A percentile compares a stretch with the other conserved stretches of the same genome.
These are phyloP conservation scores for Eutrigla gurnardus DNA, from an alignment of 2,797 vertebrate genomes.

Conservation along the genomic window DNA sequence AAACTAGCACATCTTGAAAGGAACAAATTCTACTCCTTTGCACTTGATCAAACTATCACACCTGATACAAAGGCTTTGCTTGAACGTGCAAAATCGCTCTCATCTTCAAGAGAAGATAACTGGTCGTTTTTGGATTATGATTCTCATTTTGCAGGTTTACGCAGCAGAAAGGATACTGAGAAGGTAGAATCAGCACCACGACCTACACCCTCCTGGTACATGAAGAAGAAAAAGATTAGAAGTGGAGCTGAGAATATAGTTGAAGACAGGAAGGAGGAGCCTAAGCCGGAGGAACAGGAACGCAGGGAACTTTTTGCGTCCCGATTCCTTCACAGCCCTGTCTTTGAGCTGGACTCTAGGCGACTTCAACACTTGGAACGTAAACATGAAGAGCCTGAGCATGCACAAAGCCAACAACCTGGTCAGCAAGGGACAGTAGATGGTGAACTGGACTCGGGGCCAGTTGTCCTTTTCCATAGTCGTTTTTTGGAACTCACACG, in stretches of 20 bases:
- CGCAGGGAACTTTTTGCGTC: slow-evolving; percentile 96
- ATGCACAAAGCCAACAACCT: slow-evolving; percentile 83
- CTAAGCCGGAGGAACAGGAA: slow-evolving; percentile 96
- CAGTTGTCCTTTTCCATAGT: slow-evolving; percentile 96
- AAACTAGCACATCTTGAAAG: slow-evolving; percentile 92
- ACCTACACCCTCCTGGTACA: slow-evolving; percentile 97
- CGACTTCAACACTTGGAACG: slow-evolving; percentile 95
- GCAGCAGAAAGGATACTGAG: slow-evolving; percentile 96
- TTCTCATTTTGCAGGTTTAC: slow-evolving; percentile 94
- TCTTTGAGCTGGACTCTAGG: slow-evolving; percentile 97
- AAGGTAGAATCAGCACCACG: slow-evolving; percentile 94
- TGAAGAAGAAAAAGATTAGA: slow-evolving; percentile 98
- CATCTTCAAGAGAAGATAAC: slow-evolving; percentile 97
- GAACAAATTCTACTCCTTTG: slow-evolving; percentile 97
- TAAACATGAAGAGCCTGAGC: slow-evolving; percentile 93
- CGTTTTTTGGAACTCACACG: slow-evolving; percentile 91
- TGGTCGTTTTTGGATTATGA: slow-evolving; percentile 99
- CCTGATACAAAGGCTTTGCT: slow-evolving; percentile 98
- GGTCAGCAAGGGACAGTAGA: slow-evolving; percentile 87
- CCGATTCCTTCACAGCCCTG: slow-evolving; percentile 97
- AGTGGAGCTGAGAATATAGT: slow-evolving; percentile 95
- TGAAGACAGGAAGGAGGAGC: slow-evolving; percentile 96
- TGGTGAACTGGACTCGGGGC: slow-evolving; percentile 87
- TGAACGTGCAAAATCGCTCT: slow-evolving; percentile 97
- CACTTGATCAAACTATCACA: slow-evolving; percentile 96